Evolutionary conservation across 2,797 vertebrate species (phyloP), one percentile per base, ranked within the genome.

Genomic region (Epinephelus awoara): DNA sequence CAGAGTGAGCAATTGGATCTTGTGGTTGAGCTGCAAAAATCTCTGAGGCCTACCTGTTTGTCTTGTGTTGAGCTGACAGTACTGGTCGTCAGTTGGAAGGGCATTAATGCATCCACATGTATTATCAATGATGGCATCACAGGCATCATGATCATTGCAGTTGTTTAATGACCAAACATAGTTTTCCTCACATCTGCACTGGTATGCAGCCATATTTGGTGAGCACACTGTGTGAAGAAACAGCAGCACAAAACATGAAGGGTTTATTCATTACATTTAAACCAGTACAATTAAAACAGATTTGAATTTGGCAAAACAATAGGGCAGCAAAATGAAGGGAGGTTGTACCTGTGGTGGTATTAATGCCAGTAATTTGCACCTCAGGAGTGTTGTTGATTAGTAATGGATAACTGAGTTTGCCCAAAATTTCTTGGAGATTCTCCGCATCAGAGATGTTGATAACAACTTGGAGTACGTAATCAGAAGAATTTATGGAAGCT

Each of bases 81-180:
- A 76, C 46, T 78, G 74, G 49, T 9, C 62, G 6, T 85, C 74
- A 12, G 23, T 1, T 38, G 89, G 88, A 64, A 85, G 73, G 12
- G 18, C 79, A 21, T 80, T 85, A 65, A 91, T 88, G 75, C 94
- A 95, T 83, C 88, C 75, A 67, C 93, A 94, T 1, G 74, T 83
- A 38, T 80, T 47, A 0, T 17, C 69, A 11, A 57, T 8, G 38
- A 83, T 74, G 23, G n/a, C 21, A 13, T 87, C 84, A 47, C 75
- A 90, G 23, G 69, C 40, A 0, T 15, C 50, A 2, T 80, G 51
- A 17, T 2, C 52, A 27, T 69, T n/a, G 73, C 94, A 95, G 57
- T 10, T 85, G 54, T 84, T 49, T 21, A 15, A 59, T 27, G 83
- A 69, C 90, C 83, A 93, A 63, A 58, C 75, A 69, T 75, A 89